A percentile compares a stretch with the other conserved stretches of the same genome.
These are phyloP conservation scores for Drosophila pseudoobscura DNA, from an alignment of 1,140 invertebrate genomes.

Conservation along the genomic window DNA sequence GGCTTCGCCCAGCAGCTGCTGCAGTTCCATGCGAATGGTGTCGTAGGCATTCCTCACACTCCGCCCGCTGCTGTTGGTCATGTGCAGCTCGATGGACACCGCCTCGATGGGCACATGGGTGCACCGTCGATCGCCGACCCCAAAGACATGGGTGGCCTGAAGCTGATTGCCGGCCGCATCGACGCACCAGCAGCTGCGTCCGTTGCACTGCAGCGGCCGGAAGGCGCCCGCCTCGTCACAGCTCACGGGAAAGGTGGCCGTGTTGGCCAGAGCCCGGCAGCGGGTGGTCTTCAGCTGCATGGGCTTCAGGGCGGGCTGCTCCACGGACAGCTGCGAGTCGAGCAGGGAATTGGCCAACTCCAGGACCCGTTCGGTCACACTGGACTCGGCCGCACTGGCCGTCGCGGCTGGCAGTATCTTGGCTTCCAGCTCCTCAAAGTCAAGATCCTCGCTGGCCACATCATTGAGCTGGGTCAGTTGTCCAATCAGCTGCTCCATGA, in stretches of 20 bases:
- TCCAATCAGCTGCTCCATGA: constrained; percentile 87
- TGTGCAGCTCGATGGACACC: constrained; percentile 76
- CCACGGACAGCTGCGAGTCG: constrained; percentile 65
- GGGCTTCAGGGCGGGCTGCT: constrained; percentile 50
- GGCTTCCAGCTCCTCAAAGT: constrained; percentile 63
- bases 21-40: constrained; percentile 64
- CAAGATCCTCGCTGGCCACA: constrained; percentile 83
- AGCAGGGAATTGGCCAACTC: constrained; percentile 82
- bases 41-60: constrained; percentile 75
- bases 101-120: constrained; percentile 70
- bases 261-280: constrained; percentile 86
- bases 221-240: constrained; percentile 89
- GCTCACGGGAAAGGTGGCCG: constrained; percentile 85
- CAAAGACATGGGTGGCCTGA: constrained; percentile 86
- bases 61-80: constrained; percentile 56
- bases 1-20: constrained; percentile 67
- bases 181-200: constrained; percentile 91
- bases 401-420: constrained; percentile 14
- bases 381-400: constrained; percentile 25
- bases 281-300: constrained; percentile 84
- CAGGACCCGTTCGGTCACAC: constrained; percentile 68
- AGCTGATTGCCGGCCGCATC: constrained; percentile 92
- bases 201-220: constrained; percentile 89
- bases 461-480: constrained; percentile 86
- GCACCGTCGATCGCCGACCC: constrained; percentile 83